These are phyloP conservation scores for Dendrophyllia cribrosa DNA, from an alignment of 64 coral and sea anemone species.

Conservation along the genomic window DNA sequence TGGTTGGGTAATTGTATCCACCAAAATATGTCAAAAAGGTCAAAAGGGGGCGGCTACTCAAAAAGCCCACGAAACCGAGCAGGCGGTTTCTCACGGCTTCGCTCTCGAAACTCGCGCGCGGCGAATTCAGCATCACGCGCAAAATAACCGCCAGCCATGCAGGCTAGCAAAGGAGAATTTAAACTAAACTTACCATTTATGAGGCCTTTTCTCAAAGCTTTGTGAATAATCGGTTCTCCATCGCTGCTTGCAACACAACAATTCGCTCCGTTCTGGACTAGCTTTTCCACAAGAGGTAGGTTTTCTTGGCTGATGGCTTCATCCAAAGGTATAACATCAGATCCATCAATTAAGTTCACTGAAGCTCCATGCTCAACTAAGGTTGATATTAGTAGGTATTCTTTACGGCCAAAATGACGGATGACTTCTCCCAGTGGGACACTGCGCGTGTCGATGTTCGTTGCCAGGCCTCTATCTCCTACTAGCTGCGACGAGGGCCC, in stretches of 20 bases:
- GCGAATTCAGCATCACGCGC: too few species aligned
- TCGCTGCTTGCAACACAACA: background rate
- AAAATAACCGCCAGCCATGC: too few species aligned
- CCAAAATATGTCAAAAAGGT: too few species aligned
- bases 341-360: conserved; percentile 48
- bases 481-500: conserved; percentile 18
- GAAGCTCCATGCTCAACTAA: conserved; percentile 69
- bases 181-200: conserved; percentile 40
- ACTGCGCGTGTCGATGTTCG: conserved; percentile 7
- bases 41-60: too few species aligned
- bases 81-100: too few species aligned
- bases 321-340: conserved; percentile 34
- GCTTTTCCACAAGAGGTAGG: conserved; percentile 34
- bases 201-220: conserved; percentile 47
- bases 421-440: conserved; percentile 77
- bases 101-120: too few species aligned
- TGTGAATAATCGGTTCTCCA: conserved; percentile 55
- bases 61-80: too few species aligned
- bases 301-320: conserved; percentile 35
- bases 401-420: background rate
- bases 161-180: too few species aligned
- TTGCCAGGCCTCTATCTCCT: conserved; percentile 70
- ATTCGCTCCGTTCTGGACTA: conserved; percentile 57
- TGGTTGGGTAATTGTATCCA: too few species aligned
- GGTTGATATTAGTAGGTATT: conserved; percentile 37